Percentiles rank a stretch among this genome's conserved stretches.
These are phyloP conservation scores for Helleia helle DNA, from an alignment of 2,888 invertebrate species.

Conservation along the genomic window DNA sequence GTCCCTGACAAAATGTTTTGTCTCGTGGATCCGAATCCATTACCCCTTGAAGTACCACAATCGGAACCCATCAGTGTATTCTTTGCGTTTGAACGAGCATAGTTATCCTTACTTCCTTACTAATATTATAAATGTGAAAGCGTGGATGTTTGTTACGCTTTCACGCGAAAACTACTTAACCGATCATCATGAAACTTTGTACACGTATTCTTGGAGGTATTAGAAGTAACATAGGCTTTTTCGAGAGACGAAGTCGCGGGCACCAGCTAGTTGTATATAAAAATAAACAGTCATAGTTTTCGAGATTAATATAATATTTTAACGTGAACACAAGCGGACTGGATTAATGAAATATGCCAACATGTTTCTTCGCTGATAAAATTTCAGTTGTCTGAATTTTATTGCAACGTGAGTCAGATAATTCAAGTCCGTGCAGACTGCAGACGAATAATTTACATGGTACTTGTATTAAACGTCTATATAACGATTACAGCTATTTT, in stretches of 20 bases:
- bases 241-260: too few species aligned
- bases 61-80: too few species aligned
- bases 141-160: too few species aligned
- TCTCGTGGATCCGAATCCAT: too few species aligned
- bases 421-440: conserved; percentile 48
- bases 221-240: too few species aligned
- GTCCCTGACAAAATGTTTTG: too few species aligned
- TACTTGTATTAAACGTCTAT: conserved; percentile 27
- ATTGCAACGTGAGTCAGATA: conserved; percentile 57
- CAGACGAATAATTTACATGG: conserved; percentile 62
- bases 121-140: too few species aligned
- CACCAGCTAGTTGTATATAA: conserved; percentile 35
- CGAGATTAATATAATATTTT: conserved; percentile 65
- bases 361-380: conserved; percentile 64
- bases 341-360: conserved; percentile 64
- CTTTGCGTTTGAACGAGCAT: neutral
- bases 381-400: conserved; percentile 58
- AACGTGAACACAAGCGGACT: conserved; percentile 50
- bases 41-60: too few species aligned
- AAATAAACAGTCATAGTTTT: conserved; percentile 53
- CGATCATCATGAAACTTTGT: too few species aligned
- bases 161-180: too few species aligned
- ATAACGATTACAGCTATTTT: conserved; percentile 1
- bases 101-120: too few species aligned
- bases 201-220: too few species aligned